Conservation (phyloP, 2,113 vertebrate genomes). For the Chrysochloris asiatica region DNA sequence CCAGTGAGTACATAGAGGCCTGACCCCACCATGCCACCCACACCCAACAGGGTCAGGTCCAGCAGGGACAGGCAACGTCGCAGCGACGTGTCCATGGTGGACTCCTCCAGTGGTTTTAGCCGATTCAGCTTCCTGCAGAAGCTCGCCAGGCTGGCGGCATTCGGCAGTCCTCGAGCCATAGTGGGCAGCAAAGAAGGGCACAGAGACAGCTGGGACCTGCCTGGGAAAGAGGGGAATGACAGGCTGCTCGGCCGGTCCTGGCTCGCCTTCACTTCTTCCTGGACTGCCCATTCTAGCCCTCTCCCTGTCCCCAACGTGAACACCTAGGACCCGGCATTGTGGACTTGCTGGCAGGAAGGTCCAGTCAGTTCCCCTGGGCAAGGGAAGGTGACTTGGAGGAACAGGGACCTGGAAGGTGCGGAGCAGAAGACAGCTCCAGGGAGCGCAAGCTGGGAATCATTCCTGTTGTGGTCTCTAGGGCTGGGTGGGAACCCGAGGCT, state of each 20-base stretch:
- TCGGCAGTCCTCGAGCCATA: slow-evolving; percentile 89
- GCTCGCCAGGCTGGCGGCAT: slow-evolving; percentile 85
- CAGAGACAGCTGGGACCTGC: not conserved
- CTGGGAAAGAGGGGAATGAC: not conserved
- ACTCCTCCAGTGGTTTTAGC: slow-evolving; percentile 92
- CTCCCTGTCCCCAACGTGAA: not conserved
- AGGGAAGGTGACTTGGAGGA: too few relatives aligned
- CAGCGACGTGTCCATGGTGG: slow-evolving; percentile 94
- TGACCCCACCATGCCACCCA: slow-evolving; percentile 96
- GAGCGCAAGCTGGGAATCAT: not conserved
- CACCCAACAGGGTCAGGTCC: slow-evolving; percentile 93
- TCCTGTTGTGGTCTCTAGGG: too few relatives aligned
- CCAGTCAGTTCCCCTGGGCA: not conserved
- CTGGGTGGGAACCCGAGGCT: slow-evolving; percentile 25
- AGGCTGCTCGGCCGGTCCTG: not conserved
- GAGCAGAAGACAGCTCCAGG: not conserved
- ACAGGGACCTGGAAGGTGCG: not conserved
- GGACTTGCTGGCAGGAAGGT: not conserved
- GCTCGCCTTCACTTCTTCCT: not conserved
- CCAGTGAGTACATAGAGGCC: slow-evolving; percentile 96
- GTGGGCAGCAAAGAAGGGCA: not conserved
- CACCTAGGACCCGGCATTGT: fast-evolving
- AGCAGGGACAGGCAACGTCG: slow-evolving; percentile 94
- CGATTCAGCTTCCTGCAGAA: slow-evolving; percentile 94
- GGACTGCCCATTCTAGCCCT: not conserved